Percentiles rank a stretch among this genome's conserved stretches.
These are phyloP conservation scores for Dipus sagitta DNA, from an alignment of 2,797 vertebrate species.

Conservation along the genomic window DNA sequence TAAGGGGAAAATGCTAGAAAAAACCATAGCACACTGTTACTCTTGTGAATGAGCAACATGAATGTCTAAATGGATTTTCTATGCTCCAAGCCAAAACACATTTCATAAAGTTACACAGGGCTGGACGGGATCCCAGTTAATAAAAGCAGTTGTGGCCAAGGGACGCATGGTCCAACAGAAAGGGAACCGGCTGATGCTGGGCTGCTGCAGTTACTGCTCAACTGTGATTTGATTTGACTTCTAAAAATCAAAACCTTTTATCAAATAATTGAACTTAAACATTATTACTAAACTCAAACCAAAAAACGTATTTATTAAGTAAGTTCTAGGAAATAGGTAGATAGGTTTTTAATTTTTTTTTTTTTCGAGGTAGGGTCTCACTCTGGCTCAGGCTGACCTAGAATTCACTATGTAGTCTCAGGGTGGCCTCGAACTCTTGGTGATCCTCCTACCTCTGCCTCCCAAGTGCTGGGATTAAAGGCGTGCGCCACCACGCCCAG, in stretches of 20 bases:
- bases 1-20: slow-evolving; percentile 75
- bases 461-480: no score
- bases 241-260: slow-evolving; percentile 56
- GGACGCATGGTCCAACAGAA: slow-evolving; percentile 21
- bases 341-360: background rate
- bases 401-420: background rate
- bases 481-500: no score
- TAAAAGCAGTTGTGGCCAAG: slow-evolving; percentile 71
- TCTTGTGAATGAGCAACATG: slow-evolving; percentile 79
- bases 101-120: slow-evolving; percentile 78
- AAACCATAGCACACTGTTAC: slow-evolving; percentile 71
- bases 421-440: no score
- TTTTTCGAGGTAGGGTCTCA: background rate
- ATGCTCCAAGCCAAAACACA: slow-evolving; percentile 80
- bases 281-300: slow-evolving; percentile 47
- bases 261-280: slow-evolving; percentile 60
- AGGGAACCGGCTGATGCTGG: slow-evolving; percentile 25
- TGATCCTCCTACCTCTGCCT: no score
- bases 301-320: slow-evolving; percentile 42
- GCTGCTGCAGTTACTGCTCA: slow-evolving; percentile 40
- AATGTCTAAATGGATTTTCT: slow-evolving; percentile 84
- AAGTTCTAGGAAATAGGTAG: slow-evolving; percentile 35
- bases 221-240: slow-evolving; percentile 55
- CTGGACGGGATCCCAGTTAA: slow-evolving; percentile 76
- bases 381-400: background rate